phyloP scores from a whole-genome alignment of 2,797 vertebrate genomes.

The Remorina albescens region DNA sequence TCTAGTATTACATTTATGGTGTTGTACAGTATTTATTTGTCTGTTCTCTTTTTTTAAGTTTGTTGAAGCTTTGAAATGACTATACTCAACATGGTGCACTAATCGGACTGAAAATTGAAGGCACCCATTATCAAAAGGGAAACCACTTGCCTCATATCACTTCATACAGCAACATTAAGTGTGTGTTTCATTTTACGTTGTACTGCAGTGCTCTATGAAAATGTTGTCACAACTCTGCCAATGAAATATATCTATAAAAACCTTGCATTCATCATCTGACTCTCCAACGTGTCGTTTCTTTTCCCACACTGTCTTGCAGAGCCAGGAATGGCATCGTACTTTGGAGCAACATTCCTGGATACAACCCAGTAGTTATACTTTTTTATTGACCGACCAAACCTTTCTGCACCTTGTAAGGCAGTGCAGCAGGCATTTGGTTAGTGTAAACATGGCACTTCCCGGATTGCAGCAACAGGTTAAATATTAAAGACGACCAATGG shows the following conservation, averaged over 20 bases:
- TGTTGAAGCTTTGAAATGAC: slow-evolving; percentile 82
- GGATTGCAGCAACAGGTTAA: slow-evolving; percentile 6
- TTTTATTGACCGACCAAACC: slow-evolving; percentile 34
- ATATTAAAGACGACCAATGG: background rate
- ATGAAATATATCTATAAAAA: slow-evolving; percentile 81
- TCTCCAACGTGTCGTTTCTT: slow-evolving; percentile 55
- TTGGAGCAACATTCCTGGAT: slow-evolving; percentile 26
- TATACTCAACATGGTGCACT: slow-evolving; percentile 80
- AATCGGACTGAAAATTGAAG: slow-evolving; percentile 73
- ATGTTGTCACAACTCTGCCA: slow-evolving; percentile 80
- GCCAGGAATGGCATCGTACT: slow-evolving; percentile 38
- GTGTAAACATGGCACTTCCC: slow-evolving; percentile 30
- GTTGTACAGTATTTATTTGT: slow-evolving; percentile 91
- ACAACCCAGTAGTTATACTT: slow-evolving; percentile 37
- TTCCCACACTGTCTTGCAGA: slow-evolving; percentile 21
- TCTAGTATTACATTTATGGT: slow-evolving; percentile 81
- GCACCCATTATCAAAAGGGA: slow-evolving; percentile 76
- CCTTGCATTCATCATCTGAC: slow-evolving; percentile 77
- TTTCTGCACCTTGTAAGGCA: slow-evolving; percentile 37
- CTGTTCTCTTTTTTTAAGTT: slow-evolving; percentile 72
- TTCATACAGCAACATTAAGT: slow-evolving; percentile 63
- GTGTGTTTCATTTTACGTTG: slow-evolving; percentile 71
- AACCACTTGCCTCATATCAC: slow-evolving; percentile 73
- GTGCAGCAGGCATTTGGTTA: slow-evolving; percentile 22
- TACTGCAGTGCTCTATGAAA: slow-evolving; percentile 75